Base-by-base conservation (phyloP, 30 jellyfish, hydroid and myxozoan genomes). In the Pelagia noctiluca region DNA sequence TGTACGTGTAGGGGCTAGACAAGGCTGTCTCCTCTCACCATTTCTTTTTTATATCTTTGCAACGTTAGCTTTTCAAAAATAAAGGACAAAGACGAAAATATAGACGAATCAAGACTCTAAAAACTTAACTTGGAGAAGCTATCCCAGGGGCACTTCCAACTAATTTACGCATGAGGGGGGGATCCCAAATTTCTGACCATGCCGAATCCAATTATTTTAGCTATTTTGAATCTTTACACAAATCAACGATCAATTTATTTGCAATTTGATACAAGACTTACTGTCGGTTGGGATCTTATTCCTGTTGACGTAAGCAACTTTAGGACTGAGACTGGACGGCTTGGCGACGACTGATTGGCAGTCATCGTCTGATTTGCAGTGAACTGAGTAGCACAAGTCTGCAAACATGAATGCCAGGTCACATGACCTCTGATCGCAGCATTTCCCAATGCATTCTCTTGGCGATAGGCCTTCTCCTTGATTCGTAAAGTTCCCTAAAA, bases 271-370 rank as follows among this genome's bases (percentile, higher is more conserved):
- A 16, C n/a, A 0, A 18, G 10, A 38, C 89, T 79, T 37, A 80
- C 90, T 64, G 25, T 80, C 90, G 49, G 50, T 26, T 35, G 54
- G 38, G 23, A 24, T 38, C 50, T 35, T 72, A n/a, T 78, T 85
- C 36, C 86, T 81, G 63, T 96, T 53, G 2, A 93, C 90, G 53
- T 77, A 93, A 3, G 98, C 91, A 28, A 93, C 75, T 71, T 93
- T 93, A 16, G 98, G 98, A 35, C 80, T 82, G 22, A 93, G 80
- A 16, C 64, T 64, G 10, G 98, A 93, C 18, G 98, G 98, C 52
- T 93, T 93, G 16, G 98, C 98, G 19, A 93, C 85, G 11, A 93
- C 98, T 1, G 98, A 97, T 47, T 93, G 98, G 62, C 98, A 93
- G 2, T 71, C 84, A 0, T 88, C 97, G 32, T 93, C 98, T 31